phyloP scores from a whole-genome alignment of 2,113 vertebrate species.

The Chroicocephalus ridibundus region DNA sequence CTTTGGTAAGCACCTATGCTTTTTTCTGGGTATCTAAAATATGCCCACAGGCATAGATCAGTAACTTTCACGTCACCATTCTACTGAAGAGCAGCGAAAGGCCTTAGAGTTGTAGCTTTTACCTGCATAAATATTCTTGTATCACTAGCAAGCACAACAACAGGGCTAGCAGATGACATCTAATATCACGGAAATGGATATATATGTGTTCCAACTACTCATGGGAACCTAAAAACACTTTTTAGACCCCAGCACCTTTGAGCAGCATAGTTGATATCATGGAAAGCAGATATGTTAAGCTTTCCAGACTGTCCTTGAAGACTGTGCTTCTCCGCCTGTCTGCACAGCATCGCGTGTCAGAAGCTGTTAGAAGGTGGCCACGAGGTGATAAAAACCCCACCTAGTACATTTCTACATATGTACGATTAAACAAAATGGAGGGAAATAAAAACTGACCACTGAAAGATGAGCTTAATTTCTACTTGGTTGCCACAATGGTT shows the following conservation, averaged over 20 bases:
- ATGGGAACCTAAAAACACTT: background rate
- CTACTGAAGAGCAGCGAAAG: background rate
- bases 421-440: background rate
- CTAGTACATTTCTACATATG: background rate
- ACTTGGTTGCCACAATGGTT: background rate
- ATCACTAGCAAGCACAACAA: background rate
- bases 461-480: background rate
- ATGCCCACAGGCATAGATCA: background rate
- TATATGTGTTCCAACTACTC: background rate
- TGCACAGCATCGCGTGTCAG: background rate
- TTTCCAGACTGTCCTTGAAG: background rate
- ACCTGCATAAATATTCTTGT: background rate
- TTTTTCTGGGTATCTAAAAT: background rate
- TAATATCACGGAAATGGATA: background rate
- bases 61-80: background rate
- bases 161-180: background rate
- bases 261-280: background rate
- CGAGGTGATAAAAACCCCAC: background rate
- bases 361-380: background rate
- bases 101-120: background rate
- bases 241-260: background rate
- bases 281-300: background rate
- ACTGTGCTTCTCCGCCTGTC: background rate
- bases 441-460: background rate
- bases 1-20: background rate